These are phyloP conservation scores for Camponotus floridanus DNA, from an alignment of 1,140 invertebrate genomes.

Conservation along the genomic window DNA sequence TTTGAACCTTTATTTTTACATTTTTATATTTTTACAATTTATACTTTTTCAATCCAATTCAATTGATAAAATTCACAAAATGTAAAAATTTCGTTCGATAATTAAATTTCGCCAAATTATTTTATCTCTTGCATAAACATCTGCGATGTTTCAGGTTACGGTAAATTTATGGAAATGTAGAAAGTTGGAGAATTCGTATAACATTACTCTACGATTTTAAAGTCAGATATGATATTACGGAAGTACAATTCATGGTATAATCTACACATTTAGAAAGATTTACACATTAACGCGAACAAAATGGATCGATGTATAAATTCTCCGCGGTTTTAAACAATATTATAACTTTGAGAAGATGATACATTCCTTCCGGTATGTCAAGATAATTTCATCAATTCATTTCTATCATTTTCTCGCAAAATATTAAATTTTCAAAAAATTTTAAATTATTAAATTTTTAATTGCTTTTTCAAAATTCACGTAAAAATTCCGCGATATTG, in stretches of 20 bases:
- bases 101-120: neutral
- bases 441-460: neutral
- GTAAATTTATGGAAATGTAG: neutral
- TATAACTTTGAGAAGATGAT: no score
- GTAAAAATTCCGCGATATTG: neutral
- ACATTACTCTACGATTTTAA: neutral
- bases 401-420: neutral
- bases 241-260: neutral
- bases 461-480: neutral
- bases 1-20: no score
- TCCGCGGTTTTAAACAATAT: no score
- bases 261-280: neutral
- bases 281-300: neutral
- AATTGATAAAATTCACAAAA: neutral
- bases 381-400: neutral
- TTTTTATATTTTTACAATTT: no score
- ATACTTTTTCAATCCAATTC: neutral
- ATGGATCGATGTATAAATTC: neutral
- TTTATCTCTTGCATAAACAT: neutral
- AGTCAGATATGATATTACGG: neutral
- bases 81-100: neutral
- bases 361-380: no score
- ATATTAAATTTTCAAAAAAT: neutral
- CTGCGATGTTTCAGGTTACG: neutral
- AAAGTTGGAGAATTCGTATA: slow-evolving; percentile 1